Conservation (phyloP, 2,888 invertebrate genomes). For the Melieria picta region DNA sequence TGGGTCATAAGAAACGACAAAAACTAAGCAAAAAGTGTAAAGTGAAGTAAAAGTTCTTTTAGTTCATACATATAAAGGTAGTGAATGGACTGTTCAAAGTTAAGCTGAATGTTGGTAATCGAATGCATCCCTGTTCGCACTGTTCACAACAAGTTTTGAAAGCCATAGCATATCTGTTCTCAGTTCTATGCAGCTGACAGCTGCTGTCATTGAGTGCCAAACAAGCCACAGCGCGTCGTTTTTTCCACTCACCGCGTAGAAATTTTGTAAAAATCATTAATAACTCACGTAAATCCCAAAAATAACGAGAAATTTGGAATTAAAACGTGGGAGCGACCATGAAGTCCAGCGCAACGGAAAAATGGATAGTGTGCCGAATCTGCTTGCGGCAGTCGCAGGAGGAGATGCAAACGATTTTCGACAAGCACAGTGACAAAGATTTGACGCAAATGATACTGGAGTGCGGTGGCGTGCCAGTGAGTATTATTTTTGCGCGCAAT, state of each 20-base stretch:
- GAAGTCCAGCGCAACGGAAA: conserved; percentile 53
- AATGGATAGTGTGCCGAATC: conserved; percentile 60
- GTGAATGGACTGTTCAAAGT: too few relatives aligned
- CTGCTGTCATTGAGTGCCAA: conserved; percentile 9
- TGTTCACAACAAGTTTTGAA: too few relatives aligned
- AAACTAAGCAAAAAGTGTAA: too few relatives aligned
- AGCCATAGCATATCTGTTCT: neutral
- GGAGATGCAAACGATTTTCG: conserved; percentile 57
- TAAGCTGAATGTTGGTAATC: too few relatives aligned
- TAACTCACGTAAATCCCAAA: too few relatives aligned
- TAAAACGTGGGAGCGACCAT: conserved; percentile 40
- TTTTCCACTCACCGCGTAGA: conserved; percentile 14
- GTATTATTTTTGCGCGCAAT: conserved; percentile 33
- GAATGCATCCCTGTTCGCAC: too few relatives aligned
- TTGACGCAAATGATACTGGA: conserved; percentile 60
- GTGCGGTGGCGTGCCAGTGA: conserved; percentile 61
- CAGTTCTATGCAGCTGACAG: conserved; percentile 3
- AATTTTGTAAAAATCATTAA: conserved; percentile 22
- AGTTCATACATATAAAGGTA: too few relatives aligned
- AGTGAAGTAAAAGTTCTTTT: too few relatives aligned
- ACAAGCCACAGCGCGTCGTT: conserved; percentile 17
- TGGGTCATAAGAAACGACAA: too few relatives aligned
- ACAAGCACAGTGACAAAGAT: conserved; percentile 55
- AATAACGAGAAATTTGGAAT: neutral
- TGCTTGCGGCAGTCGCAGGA: conserved; percentile 59